Evolutionary conservation across 1,140 invertebrate genomes (phyloP).

Genomic region (Brachionus asplanchnoidis): DNA sequence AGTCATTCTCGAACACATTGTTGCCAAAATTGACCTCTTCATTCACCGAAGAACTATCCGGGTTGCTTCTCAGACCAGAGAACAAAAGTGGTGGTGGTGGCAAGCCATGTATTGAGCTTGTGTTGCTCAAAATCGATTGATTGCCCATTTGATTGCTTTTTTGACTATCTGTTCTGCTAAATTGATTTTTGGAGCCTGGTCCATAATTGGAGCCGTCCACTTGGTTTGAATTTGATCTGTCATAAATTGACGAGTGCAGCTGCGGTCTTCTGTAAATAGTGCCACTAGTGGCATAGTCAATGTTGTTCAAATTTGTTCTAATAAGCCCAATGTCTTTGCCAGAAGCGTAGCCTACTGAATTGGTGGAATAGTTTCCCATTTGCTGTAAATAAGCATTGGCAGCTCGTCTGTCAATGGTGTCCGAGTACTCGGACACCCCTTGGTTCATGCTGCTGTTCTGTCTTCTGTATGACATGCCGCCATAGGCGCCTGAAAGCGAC

Average conservation of each 20-base stretch:
- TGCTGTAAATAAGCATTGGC: constrained; percentile 16
- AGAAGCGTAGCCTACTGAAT: constrained; percentile 29
- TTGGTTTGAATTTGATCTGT: neutral
- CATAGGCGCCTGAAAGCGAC: constrained; percentile 2
- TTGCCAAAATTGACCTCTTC: neutral
- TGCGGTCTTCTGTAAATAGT: constrained; percentile 36
- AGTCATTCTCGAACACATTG: constrained; percentile 1
- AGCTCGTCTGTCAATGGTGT: neutral
- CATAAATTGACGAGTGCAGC: constrained; percentile 15
- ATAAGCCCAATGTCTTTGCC: constrained; percentile 27
- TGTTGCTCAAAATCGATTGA: constrained; percentile 7
- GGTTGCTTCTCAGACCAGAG: neutral
- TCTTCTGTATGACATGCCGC: constrained; percentile 8
- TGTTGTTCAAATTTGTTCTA: constrained; percentile 41
- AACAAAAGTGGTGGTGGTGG: constrained; percentile 24
- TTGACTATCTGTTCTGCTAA: constrained; percentile 4
- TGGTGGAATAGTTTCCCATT: neutral
- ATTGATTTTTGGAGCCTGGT: neutral
- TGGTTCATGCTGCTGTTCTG: constrained; percentile 1
- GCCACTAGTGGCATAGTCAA: constrained; percentile 26
- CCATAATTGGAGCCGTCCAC: neutral
- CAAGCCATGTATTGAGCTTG: constrained; percentile 24
- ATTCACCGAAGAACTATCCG: constrained; percentile 6
- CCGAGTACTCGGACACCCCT: neutral
- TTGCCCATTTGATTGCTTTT: constrained; percentile 10